Conservation (phyloP, 2,113 vertebrate species). For the Mobula birostris region DNA sequence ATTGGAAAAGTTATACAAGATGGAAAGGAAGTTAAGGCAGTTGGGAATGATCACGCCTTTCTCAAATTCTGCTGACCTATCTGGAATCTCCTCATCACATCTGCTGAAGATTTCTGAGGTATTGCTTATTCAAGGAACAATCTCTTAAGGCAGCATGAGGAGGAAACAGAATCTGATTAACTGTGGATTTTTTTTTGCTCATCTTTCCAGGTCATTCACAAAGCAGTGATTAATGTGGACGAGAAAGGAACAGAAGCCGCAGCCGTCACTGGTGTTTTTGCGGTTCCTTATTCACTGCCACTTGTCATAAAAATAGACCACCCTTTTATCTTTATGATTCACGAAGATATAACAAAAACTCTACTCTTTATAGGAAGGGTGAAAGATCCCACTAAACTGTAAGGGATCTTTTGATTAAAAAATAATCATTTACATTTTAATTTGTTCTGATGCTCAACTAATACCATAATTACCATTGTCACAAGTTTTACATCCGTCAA, state of each 20-base stretch:
- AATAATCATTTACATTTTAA: neutral
- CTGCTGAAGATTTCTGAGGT: constrained; percentile 71
- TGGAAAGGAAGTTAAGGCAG: constrained; percentile 67
- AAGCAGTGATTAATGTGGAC: constrained; percentile 73
- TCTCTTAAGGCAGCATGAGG: constrained; percentile 5
- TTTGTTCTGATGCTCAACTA: constrained; percentile 58
- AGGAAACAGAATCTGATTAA: constrained; percentile 23
- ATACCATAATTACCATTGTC: constrained; percentile 41
- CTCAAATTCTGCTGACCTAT: constrained; percentile 61
- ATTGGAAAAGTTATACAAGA: constrained; percentile 71
- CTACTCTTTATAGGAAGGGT: constrained; percentile 84
- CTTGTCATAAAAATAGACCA: constrained; percentile 59
- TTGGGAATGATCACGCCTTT: constrained; percentile 71
- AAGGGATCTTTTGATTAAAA: constrained; percentile 35
- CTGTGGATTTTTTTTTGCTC: constrained; percentile 28
- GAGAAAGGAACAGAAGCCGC: constrained; percentile 72
- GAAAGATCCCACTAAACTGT: constrained; percentile 64
- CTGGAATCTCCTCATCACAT: constrained; percentile 56
- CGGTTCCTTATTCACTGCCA: constrained; percentile 66
- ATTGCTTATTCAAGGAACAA: constrained; percentile 39
- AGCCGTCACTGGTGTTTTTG: constrained; percentile 58
- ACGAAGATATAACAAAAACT: constrained; percentile 69
- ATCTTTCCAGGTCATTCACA: constrained; percentile 69
- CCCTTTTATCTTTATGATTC: constrained; percentile 83
- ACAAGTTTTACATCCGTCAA: neutral